Evolutionary conservation across 2,797 vertebrate species (phyloP).

Genomic region (Galaxias olidus): DNA sequence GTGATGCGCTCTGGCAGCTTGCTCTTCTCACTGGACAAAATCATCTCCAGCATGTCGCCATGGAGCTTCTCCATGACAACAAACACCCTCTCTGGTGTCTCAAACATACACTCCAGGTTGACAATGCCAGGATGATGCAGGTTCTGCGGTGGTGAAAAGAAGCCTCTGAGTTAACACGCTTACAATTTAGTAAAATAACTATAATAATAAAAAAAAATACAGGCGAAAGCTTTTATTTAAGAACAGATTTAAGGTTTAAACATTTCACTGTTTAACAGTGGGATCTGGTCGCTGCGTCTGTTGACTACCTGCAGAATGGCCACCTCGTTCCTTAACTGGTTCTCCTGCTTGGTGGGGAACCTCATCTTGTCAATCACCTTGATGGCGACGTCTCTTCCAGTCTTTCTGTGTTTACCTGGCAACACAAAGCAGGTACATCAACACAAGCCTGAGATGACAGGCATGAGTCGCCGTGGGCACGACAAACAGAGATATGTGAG

Average conservation of each 20-base stretch:
- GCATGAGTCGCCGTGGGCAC: too few relatives aligned
- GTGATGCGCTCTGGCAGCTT: constrained; percentile 94
- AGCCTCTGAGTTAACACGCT: not conserved
- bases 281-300: too few relatives aligned
- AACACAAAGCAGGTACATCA: constrained; percentile 24
- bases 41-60: constrained; percentile 98
- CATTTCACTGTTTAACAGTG: too few relatives aligned
- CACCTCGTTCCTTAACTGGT: constrained; percentile 96
- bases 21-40: constrained; percentile 96
- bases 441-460: too few relatives aligned
- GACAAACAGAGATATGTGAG: too few relatives aligned
- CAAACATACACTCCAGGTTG: constrained; percentile 98
- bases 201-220: too few relatives aligned
- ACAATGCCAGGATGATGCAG: constrained; percentile 97
- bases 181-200: too few relatives aligned
- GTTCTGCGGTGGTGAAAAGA: constrained; percentile 74
- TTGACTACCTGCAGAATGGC: constrained; percentile 92
- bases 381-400: constrained; percentile 96
- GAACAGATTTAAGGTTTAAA: too few relatives aligned
- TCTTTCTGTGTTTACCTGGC: constrained; percentile 95
- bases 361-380: constrained; percentile 99
- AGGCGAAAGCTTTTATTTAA: too few relatives aligned
- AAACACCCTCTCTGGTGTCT: constrained; percentile 95
- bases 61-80: constrained; percentile 99
- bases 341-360: constrained; percentile 98